Percentiles rank a stretch among this genome's conserved stretches.
phyloP scores from a whole-genome alignment of 2,888 invertebrate genomes.

The Nowickia ferox region DNA sequence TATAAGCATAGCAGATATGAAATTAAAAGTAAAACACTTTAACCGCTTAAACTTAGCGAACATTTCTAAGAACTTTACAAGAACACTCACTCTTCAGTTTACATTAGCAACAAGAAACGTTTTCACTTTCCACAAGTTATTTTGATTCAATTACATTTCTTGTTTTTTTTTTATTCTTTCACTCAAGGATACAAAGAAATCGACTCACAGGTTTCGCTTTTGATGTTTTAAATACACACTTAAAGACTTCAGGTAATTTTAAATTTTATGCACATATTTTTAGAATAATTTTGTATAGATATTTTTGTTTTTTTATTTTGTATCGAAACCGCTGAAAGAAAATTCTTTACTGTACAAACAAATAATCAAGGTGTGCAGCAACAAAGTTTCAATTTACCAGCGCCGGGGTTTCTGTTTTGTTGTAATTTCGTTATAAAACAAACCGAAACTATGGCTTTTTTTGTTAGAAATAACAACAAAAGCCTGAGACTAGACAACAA shows the following conservation, averaged over 20 bases:
- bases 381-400: not conserved
- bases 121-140: constrained; percentile 17
- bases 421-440: not conserved
- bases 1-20: not conserved
- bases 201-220: not conserved
- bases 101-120: not conserved
- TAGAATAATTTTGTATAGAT: not conserved
- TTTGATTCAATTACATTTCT: constrained; percentile 26
- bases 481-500: not conserved
- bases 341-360: constrained; percentile 6
- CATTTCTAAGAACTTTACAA: not conserved
- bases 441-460: not conserved
- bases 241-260: not conserved
- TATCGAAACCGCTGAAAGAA: not conserved
- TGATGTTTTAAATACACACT: not conserved
- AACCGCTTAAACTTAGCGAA: not conserved
- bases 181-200: not conserved
- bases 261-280: not conserved
- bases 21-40: not conserved
- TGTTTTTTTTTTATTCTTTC: not conserved
- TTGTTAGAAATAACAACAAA: not conserved
- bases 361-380: not conserved
- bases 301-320: not conserved
- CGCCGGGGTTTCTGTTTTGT: not conserved
- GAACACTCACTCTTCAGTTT: not conserved